phyloP scores from a whole-genome alignment of 2,113 vertebrate species.

The Tiliqua scincoides region DNA sequence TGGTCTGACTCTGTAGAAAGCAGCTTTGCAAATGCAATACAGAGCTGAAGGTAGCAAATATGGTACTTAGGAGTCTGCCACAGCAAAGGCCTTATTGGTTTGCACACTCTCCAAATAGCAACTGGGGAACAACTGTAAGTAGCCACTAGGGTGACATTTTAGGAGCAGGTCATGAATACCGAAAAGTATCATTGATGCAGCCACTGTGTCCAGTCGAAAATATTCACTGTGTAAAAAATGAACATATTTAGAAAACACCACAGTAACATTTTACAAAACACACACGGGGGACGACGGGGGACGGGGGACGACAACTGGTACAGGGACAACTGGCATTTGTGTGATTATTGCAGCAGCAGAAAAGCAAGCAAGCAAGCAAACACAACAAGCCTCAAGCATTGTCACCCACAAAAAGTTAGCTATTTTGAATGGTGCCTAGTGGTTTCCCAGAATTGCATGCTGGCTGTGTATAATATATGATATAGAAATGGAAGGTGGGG shows the following conservation, averaged over 20 bases:
- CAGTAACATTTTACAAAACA: background rate
- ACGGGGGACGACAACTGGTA: too few species aligned
- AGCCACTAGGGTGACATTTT: background rate
- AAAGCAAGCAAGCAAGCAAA: background rate
- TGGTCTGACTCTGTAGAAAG: too few species aligned
- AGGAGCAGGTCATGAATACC: background rate
- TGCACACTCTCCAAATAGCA: background rate
- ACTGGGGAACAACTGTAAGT: background rate
- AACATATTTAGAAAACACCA: background rate
- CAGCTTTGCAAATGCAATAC: too few species aligned
- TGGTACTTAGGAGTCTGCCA: background rate
- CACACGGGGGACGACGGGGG: background rate
- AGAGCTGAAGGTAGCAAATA: background rate
- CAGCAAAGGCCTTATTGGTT: background rate
- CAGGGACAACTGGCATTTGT: background rate
- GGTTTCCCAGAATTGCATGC: background rate
- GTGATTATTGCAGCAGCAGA: background rate
- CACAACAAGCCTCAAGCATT: background rate
- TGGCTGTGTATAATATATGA: background rate
- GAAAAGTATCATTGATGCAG: background rate
- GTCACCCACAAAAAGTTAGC: background rate
- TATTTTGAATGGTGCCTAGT: background rate
- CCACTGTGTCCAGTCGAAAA: background rate
- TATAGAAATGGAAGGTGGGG: background rate
- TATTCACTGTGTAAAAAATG: background rate